Base-by-base conservation (phyloP, 2,113 vertebrate species). In the Sorex fumeus region DNA sequence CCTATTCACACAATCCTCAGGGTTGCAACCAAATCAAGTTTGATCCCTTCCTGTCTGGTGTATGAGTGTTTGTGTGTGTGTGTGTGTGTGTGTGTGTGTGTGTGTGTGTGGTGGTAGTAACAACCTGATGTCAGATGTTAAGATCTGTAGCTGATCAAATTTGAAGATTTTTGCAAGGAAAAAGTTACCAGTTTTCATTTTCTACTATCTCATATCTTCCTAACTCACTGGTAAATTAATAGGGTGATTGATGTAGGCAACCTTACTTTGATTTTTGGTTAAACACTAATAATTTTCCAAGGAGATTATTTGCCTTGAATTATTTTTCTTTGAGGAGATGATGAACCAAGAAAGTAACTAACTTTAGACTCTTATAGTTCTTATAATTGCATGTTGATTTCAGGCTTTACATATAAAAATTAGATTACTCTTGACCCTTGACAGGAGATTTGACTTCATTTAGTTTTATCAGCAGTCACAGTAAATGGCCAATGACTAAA, bases 401-500 rank as follows among this genome's bases (percentile, higher is more conserved):
- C 94, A 94, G 76, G 23, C 84, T 92, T 93, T 87, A 90, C 28
- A 69, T 91, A 57, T 94, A 94, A 94, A 75, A 94, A 94, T 96
- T 92, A 92, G 69, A 95, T 95, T 94, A 88, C 13, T 8, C 32
- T 86, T 81, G 77, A 67, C 64, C 80, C 67, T 84, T 94, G 72
- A 80, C 80, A 78, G 87, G 86, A 86, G n/a, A 25, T 94, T 95
- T 90, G 75, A 93, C 92, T 88, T 95, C 72, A 32, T 94, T 95
- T 75, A 76, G 53, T 95, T 93, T 95, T 81, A 80, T 75, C 50
- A 87, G 34, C 62, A 81, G 75, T 94, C 50, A 78, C 11, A 82
- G 6, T 78, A 87, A n/a, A 84, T 45, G 67, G 28, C 45, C 88
- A 85, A 84, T 71, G 86, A 53, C 57, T 60, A 95, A 90, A 79